Conservation (phyloP, 1,140 invertebrate genomes). For the Cyclina sinensis region DNA sequence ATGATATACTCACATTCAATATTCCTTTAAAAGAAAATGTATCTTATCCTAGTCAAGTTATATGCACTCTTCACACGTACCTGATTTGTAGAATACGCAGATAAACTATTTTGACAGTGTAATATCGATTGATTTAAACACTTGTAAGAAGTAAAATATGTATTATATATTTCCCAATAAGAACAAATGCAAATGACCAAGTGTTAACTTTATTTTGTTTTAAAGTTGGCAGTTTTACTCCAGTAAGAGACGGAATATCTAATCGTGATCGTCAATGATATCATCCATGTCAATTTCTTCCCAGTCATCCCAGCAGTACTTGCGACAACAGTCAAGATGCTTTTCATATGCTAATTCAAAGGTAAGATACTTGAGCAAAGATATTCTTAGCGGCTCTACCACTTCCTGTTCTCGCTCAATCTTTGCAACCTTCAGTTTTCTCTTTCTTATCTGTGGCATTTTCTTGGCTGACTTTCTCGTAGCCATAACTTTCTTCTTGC, state of each 20-base stretch:
- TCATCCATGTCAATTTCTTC: conserved; percentile 30
- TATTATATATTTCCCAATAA: background rate
- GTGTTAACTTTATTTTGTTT: background rate
- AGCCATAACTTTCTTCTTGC: background rate
- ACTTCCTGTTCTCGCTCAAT: conserved; percentile 18
- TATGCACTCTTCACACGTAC: too few species aligned
- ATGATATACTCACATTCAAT: too few species aligned
- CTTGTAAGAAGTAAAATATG: too few species aligned
- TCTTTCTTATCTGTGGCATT: background rate
- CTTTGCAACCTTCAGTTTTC: conserved; percentile 14
- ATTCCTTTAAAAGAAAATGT: too few species aligned
- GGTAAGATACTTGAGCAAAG: conserved; percentile 29
- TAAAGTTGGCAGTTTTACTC: background rate
- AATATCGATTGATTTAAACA: too few species aligned
- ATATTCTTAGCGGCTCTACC: background rate
- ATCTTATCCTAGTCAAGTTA: too few species aligned
- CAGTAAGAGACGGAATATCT: background rate
- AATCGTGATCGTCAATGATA: conserved; percentile 29
- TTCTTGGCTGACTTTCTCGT: background rate
- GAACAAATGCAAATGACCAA: background rate
- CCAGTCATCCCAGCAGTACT: conserved; percentile 41
- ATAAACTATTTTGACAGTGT: too few species aligned
- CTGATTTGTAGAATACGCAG: too few species aligned
- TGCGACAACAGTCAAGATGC: background rate
- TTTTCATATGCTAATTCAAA: background rate